Percentiles rank a stretch among this genome's conserved stretches.
These are phyloP conservation scores for Anseranas semipalmata DNA, from an alignment of 2,113 vertebrate species.

Conservation along the genomic window DNA sequence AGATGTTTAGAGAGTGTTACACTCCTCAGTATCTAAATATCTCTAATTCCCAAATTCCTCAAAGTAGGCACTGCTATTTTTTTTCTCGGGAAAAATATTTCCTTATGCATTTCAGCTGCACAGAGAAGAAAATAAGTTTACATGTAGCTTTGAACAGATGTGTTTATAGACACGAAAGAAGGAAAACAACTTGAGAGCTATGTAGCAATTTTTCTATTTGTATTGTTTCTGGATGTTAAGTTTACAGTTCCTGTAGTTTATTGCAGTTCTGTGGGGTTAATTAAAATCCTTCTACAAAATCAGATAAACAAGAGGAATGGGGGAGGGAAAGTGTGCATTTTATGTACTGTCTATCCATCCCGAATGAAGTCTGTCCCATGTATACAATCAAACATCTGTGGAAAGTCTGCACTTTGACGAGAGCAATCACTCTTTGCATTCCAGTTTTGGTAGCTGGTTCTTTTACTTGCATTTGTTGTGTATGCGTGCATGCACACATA, in stretches of 20 bases:
- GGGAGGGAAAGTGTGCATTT: background rate
- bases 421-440: background rate
- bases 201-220: background rate
- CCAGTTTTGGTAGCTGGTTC: background rate
- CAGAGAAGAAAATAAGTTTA: background rate
- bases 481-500: background rate
- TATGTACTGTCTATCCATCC: background rate
- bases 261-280: background rate
- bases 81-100: background rate
- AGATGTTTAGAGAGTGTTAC: background rate
- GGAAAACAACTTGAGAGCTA: background rate
- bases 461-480: background rate
- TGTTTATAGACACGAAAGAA: conserved; percentile 17
- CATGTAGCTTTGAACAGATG: background rate
- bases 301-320: background rate
- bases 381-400: conserved; percentile 19
- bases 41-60: background rate
- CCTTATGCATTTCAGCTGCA: background rate
- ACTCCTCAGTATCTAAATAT: background rate
- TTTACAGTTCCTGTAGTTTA: background rate
- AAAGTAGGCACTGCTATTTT: background rate
- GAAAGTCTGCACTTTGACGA: background rate
- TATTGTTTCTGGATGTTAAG: background rate
- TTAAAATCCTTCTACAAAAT: conserved; percentile 38
- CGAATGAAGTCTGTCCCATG: background rate